These are phyloP conservation scores for Ornithorhynchus anatinus DNA, from an alignment of 2,113 vertebrate genomes.

Conservation along the genomic window DNA sequence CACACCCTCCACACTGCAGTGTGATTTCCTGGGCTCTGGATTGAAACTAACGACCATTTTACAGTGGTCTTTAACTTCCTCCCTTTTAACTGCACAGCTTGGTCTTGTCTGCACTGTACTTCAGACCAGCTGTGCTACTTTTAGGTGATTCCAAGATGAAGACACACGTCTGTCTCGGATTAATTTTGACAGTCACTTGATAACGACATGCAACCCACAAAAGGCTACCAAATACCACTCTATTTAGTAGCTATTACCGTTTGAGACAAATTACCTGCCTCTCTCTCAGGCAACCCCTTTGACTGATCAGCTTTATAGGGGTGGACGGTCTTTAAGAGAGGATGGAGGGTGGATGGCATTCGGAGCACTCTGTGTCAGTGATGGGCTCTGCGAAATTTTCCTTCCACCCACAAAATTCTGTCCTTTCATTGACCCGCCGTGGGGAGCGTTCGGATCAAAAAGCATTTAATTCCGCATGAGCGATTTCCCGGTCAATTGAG, in stretches of 20 bases:
- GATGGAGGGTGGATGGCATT: conserved; percentile 8
- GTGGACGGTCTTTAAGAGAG: conserved; percentile 26
- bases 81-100: conserved; percentile 14
- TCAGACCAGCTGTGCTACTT: conserved; percentile 24
- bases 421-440: conserved; percentile 20
- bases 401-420: background rate
- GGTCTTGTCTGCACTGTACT: background rate
- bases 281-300: conserved; percentile 10
- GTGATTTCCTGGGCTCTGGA: background rate
- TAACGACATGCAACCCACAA: conserved; percentile 55
- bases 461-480: conserved; percentile 8
- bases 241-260: conserved; percentile 55
- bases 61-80: conserved; percentile 35
- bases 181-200: conserved; percentile 35
- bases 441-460: conserved; percentile 10
- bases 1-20: background rate
- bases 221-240: conserved; percentile 47
- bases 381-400: conserved; percentile 26
- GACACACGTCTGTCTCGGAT: conserved; percentile 31
- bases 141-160: conserved; percentile 23
- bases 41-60: conserved; percentile 42
- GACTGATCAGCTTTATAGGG: conserved; percentile 46
- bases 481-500: conserved; percentile 8
- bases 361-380: background rate
- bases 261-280: conserved; percentile 10